phyloP scores from a whole-genome alignment of 2,113 vertebrate species.

The Gambusia holbrooki region DNA sequence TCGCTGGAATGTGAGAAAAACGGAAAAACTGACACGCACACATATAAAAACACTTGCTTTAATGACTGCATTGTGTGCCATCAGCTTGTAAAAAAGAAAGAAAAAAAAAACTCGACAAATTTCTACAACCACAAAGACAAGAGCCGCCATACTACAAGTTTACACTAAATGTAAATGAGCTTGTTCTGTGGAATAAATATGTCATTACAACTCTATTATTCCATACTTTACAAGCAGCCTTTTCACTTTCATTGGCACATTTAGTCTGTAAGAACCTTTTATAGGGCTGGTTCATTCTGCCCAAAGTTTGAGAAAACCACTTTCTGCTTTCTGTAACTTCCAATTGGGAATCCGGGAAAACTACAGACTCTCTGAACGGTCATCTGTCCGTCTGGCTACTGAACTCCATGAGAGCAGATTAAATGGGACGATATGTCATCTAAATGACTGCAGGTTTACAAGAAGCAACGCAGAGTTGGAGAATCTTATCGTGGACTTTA shows the following conservation, averaged over 20 bases:
- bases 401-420: not conserved
- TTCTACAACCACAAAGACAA: conserved; percentile 18
- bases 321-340: conserved; percentile 13
- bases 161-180: too few species aligned
- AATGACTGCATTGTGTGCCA: conserved; percentile 35
- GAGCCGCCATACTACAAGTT: not conserved
- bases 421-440: conserved; percentile 3
- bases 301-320: conserved; percentile 5
- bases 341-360: not conserved
- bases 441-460: conserved; percentile 2
- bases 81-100: conserved; percentile 36
- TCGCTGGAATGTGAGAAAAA: conserved; percentile 67
- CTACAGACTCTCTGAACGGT: not conserved
- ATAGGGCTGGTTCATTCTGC: not conserved
- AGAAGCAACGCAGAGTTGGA: conserved; percentile 1
- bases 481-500: conserved; percentile 1
- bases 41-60: conserved; percentile 27
- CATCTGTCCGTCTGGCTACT: not conserved
- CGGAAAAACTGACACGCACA: conserved; percentile 66
- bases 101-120: conserved; percentile 27
- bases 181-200: too few species aligned
- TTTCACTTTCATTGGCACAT: not conserved
- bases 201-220: not conserved
- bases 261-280: not conserved
- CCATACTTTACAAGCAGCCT: not conserved